Evolutionary conservation across 2,888 invertebrate genomes (phyloP), one percentile per base, ranked within the genome.

Genomic region (Drosophila gaucha): DNA sequence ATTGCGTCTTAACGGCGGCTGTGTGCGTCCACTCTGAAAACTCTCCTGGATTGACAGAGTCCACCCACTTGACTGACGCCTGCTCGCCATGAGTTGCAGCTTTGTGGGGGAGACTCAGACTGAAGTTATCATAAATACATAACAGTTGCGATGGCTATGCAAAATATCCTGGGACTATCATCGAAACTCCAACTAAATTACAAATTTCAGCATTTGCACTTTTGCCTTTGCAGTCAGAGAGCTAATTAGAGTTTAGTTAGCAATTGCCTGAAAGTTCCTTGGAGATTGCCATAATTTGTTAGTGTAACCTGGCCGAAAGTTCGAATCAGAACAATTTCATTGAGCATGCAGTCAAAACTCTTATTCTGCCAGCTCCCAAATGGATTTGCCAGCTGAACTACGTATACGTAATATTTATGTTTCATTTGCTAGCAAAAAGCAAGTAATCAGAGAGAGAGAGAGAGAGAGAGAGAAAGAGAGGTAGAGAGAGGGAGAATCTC

Each of bases 341-440:
- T 84, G 86, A 86, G 80, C 80, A 63, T 66, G 56, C 68, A 74
- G 78, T 50, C 66, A 63, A 49, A 88, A 74, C 68, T 88, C 71
- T n/a, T n/a, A n/a, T n/a, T n/a, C 71, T 83, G 70, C 68, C 77
- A 84, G 74, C 79, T 84, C 88, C 83, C 83, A 68, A 50, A 74
- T 71, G 84, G 55, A 52, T 70, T 76, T 31, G 49, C n/a, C n/a
- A n/a, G n/a, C n/a, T n/a, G n/a, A n/a, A n/a, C 52, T 14, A 43
- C 78, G 75, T 67, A 83, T 88, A 76, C 86, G 86, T 83, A 82
- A 76, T 88, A 88, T 88, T 86, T 86, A 76, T 88, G 88, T 86
- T 88, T 88, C 66, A 52, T 41, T 57, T 51, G 50, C 57, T 52
- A 44, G 33, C 49, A 49, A 43, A 59, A 63, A 65, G 62, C 78